phyloP scores from a whole-genome alignment of 2,113 vertebrate species.

The Maccullochella peelii region DNA sequence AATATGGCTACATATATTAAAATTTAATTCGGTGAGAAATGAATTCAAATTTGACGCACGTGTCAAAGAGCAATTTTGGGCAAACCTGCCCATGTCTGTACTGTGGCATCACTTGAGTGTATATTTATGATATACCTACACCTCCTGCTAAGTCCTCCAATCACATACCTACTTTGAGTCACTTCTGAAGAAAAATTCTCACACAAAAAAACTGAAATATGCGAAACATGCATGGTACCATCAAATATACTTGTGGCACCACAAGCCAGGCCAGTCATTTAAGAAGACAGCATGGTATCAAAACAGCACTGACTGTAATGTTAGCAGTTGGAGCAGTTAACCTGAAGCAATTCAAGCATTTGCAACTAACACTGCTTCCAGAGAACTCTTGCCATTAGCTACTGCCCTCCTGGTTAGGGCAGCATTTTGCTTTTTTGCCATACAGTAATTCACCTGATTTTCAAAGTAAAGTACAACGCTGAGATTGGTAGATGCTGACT shows the following conservation, averaged over 20 bases:
- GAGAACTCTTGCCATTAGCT: not conserved
- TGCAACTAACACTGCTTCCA: not conserved
- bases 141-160: not conserved
- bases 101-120: not conserved
- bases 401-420: not conserved
- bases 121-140: not conserved
- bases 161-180: not conserved
- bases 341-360: not conserved
- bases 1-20: not conserved
- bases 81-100: not conserved
- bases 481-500: not conserved
- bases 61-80: not conserved
- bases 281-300: conserved; percentile 12
- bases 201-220: not conserved
- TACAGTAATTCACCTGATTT: not conserved
- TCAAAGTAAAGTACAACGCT: not conserved
- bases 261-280: conserved; percentile 17
- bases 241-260: not conserved
- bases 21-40: not conserved
- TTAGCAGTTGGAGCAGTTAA: conserved; percentile 5
- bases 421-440: not conserved
- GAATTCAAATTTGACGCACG: not conserved
- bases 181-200: too few relatives aligned
- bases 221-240: not conserved
- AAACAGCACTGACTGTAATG: conserved; percentile 16